Evolutionary conservation across 2,888 invertebrate species (phyloP).

Genomic region (Merodon equestris): DNA sequence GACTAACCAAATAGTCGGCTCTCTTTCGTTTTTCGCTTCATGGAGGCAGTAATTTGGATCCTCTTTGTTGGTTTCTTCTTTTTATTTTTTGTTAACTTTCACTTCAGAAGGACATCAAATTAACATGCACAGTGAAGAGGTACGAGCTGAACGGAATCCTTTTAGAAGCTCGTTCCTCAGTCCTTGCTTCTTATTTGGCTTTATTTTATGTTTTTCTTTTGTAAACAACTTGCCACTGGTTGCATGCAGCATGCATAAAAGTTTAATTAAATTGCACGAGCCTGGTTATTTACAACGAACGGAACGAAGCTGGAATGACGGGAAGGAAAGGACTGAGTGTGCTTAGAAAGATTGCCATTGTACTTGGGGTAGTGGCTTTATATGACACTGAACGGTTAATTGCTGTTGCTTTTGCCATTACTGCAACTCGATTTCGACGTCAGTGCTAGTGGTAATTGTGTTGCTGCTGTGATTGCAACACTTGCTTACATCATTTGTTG

Average conservation of each 20-base stretch:
- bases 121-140: slow-evolving; percentile 17
- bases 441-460: no score
- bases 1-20: background rate
- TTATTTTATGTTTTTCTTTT: background rate
- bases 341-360: slow-evolving; percentile 17
- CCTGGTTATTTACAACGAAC: background rate
- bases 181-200: no score
- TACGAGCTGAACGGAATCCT: no score
- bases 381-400: slow-evolving; percentile 27
- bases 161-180: no score
- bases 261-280: slow-evolving; percentile 44
- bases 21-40: background rate
- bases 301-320: background rate
- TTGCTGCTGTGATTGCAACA: no score
- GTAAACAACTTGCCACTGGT: slow-evolving; percentile 30
- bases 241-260: slow-evolving; percentile 30
- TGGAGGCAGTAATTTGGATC: slow-evolving; percentile 1
- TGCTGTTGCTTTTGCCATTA: background rate
- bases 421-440: no score
- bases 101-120: slow-evolving; percentile 29
- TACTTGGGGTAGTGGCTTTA: slow-evolving; percentile 16
- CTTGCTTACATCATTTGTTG: no score
- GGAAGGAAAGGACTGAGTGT: background rate
- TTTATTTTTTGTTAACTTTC: no score
- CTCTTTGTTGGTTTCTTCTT: background rate